These are phyloP conservation scores for Marmota monax DNA, from an alignment of 2,113 vertebrate genomes.

Conservation along the genomic window DNA sequence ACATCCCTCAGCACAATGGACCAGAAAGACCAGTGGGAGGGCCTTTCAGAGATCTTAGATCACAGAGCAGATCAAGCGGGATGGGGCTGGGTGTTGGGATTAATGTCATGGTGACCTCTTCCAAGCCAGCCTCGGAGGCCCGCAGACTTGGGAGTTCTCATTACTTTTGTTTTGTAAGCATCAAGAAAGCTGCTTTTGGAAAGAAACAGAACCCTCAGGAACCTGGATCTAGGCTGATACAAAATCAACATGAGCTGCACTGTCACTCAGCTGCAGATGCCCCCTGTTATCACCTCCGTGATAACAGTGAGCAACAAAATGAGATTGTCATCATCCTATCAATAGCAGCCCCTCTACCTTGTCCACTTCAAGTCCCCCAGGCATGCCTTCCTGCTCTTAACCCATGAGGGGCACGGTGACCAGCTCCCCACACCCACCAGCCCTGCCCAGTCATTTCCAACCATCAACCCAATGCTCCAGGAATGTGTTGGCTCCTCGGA, in stretches of 20 bases:
- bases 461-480: background rate
- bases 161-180: slow-evolving; percentile 24
- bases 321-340: background rate
- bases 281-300: background rate
- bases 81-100: no score
- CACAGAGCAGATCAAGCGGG: fast-evolving
- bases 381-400: background rate
- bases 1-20: background rate
- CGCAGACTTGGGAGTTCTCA: background rate
- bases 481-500: background rate
- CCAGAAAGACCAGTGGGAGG: no score
- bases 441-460: background rate
- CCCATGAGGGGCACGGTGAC: background rate
- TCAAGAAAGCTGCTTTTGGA: background rate
- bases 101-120: background rate
- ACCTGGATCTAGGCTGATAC: background rate
- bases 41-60: background rate
- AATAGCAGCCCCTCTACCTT: no score
- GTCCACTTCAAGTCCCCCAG: no score
- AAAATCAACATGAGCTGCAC: background rate
- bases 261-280: background rate
- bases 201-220: slow-evolving; percentile 40
- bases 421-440: background rate
- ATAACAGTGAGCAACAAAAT: background rate
- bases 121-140: background rate